A percentile compares a stretch with the other conserved stretches of the same genome.
Conservation (phyloP, 2,797 vertebrate genomes). For the Hapalemur alaotrensis region DNA sequence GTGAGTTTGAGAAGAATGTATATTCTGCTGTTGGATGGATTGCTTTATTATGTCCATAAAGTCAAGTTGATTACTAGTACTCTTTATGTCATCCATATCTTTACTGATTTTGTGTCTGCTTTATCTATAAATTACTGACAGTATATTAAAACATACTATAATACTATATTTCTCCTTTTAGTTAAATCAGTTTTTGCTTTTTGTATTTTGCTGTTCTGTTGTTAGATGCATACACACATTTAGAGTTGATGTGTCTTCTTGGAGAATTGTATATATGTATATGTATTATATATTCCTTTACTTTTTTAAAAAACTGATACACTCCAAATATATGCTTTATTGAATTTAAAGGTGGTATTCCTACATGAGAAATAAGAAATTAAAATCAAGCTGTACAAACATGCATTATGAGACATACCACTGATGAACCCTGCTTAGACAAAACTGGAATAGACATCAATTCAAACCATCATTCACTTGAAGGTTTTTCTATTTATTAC, state of each 20-base stretch:
- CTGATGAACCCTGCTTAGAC: too few species aligned
- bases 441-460: not conserved
- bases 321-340: conserved; percentile 24
- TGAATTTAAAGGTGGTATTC: not conserved
- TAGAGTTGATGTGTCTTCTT: not conserved
- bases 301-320: conserved; percentile 65
- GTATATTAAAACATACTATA: not conserved
- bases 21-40: not conserved
- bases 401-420: not conserved
- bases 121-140: not conserved
- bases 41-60: not conserved
- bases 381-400: not conserved
- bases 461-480: not conserved
- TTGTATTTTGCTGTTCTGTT: not conserved
- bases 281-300: not conserved
- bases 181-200: not conserved
- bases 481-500: not conserved
- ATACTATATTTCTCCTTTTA: not conserved
- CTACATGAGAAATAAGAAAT: not conserved
- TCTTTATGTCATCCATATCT: not conserved
- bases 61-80: not conserved
- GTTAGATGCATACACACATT: not conserved
- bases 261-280: not conserved
- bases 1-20: not conserved
- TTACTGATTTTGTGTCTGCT: not conserved